Base-by-base conservation (phyloP, 2,113 vertebrate species). In the Ageneiosus marmoratus region DNA sequence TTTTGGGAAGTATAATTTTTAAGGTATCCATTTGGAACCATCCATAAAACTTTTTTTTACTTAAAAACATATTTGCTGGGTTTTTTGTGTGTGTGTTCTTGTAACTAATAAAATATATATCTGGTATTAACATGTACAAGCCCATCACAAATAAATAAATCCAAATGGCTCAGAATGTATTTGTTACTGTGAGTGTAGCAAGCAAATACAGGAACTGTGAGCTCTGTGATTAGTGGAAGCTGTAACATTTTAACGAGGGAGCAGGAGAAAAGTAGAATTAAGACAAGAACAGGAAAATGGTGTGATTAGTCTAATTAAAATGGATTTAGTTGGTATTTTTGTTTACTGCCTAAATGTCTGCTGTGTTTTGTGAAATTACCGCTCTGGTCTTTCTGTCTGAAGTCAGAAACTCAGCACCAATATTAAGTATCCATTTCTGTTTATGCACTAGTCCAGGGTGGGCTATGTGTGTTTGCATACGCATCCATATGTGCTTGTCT, bases 371-470 rank as follows among this genome's bases (percentile, higher is more conserved):
- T 82, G 70, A 83, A 60, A 81, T 84, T 84, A 62, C 48, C 15
- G 55, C 86, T 79, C 48, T 67, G 63, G 72, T 79, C 56, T 83
- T 77, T 74, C 44, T 77, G 67, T 89, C 87, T 90, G 83, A 89
- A 87, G 88, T 91, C 88, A 91, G 89, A 79, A 87, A 84, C 86
- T 85, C 80, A 84, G 62, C 88, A 91, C 90, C 83, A 89, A 90
- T 91, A 91, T 91, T 90, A 88, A 90, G 87, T 34, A 81, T 85
- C 77, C 32, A 83, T 91, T 91, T 85, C 89, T 90, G 86, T 91
- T 91, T 85, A 80, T 81, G 77, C 44, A 63, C 63, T 85, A 79
- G 32, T 55, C 18, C 7, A 6, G 70, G n/a, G 16, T 67, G 48
- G 32, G 77, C 27, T 58, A 56, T 44, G 62, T 34, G 44, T 72